Evolutionary conservation across 2,888 invertebrate species (phyloP).

Genomic region (Hofmannophila pseudospretella): DNA sequence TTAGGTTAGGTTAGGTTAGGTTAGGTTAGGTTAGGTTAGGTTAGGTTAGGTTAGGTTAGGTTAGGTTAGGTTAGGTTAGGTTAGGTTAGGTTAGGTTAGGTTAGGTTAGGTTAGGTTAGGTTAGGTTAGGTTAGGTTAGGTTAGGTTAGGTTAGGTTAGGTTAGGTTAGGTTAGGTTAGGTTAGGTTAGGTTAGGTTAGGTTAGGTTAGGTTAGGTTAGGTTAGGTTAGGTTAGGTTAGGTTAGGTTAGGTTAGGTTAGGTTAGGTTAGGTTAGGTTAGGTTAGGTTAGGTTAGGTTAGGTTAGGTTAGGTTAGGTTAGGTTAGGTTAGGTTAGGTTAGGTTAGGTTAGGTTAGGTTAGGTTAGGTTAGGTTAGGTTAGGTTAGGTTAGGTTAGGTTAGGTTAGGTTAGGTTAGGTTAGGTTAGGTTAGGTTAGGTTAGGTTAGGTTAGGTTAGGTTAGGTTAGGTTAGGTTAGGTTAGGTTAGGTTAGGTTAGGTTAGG

Average conservation of each 20-base stretch:
- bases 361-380: neutral
- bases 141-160: neutral
- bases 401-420: neutral
- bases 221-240: neutral
- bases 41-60: neutral
- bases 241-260: neutral
- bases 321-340: neutral
- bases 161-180: neutral
- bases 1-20: neutral
- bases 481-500: neutral
- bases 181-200: neutral
- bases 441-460: constrained; percentile 2
- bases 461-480: constrained; percentile 12
- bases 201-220: neutral
- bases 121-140: neutral
- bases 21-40: neutral
- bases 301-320: neutral
- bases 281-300: neutral
- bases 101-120: neutral
- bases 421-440: neutral
- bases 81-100: neutral
- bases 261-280: neutral
- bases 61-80: neutral
- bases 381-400: neutral
- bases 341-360: neutral